These are phyloP conservation scores for Hypothenemus hampei DNA, from an alignment of 1,140 invertebrate species.

Conservation along the genomic window DNA sequence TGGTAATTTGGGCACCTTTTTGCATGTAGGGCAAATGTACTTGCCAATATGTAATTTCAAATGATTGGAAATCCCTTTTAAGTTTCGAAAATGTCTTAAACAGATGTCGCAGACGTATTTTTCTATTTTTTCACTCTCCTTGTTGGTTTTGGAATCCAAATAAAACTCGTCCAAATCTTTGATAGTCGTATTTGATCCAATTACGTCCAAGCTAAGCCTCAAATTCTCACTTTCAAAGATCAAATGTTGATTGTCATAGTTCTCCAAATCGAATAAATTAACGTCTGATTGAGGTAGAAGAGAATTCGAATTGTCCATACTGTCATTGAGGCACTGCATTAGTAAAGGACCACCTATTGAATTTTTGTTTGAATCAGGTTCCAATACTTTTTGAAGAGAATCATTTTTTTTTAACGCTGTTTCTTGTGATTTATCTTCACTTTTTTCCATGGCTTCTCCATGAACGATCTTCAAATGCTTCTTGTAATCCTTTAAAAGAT, in stretches of 20 bases:
- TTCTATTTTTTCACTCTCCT: constrained; percentile 29
- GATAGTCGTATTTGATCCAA: constrained; percentile 29
- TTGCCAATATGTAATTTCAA: constrained; percentile 52
- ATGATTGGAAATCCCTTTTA: constrained; percentile 49
- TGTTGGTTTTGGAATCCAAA: constrained; percentile 26
- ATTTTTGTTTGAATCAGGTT: not conserved
- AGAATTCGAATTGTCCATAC: constrained; percentile 38
- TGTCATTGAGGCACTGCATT: constrained; percentile 32
- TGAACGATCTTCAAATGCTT: not conserved
- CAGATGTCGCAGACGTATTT: constrained; percentile 53
- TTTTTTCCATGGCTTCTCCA: not conserved
- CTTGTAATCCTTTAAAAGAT: constrained; percentile 1
- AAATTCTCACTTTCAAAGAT: constrained; percentile 31
- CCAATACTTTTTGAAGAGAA: not conserved
- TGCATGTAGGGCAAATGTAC: constrained; percentile 46
- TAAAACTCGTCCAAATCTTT: constrained; percentile 34
- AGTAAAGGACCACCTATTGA: constrained; percentile 36
- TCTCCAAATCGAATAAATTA: constrained; percentile 24
- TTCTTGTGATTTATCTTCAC: not conserved
- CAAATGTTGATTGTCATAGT: constrained; percentile 16
- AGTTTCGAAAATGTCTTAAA: constrained; percentile 47
- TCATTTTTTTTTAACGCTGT: not conserved
- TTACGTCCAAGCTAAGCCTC: constrained; percentile 33
- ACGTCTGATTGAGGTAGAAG: constrained; percentile 27
- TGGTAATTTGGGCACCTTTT: constrained; percentile 36